Evolutionary conservation across 2,888 invertebrate species (phyloP), one percentile per base, ranked within the genome.

Genomic region (Hyppa rectilinea): DNA sequence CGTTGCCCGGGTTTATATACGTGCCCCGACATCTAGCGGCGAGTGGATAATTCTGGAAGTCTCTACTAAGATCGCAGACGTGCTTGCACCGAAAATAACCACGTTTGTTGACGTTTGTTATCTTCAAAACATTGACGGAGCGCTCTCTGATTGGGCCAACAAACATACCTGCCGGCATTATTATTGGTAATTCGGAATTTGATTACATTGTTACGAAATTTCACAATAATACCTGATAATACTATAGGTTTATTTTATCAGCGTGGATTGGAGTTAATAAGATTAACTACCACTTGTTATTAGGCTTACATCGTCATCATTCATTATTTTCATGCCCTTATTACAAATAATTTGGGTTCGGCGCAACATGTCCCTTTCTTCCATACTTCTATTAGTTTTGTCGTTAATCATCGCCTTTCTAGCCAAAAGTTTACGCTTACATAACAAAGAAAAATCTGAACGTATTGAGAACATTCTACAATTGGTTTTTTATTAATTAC

Each of bases 41-140:
- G 71, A 85, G 87, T 88, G 85, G 92, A 90, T 52, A n/a, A 31
- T 90, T 91, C 92, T 87, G 64, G 89, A 90, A 86, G 29, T 36
- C 62, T 73, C 78, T 78, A 56, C 49, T 67, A 74, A 67, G 67
- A 77, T 68, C 70, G 47, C 40, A 40, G 36, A 83, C 71, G 83
- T 75, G 83, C 69, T 31, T 31, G n/a, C 20, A 66, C 72, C 62
- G 29, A 23, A 67, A 34, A 31, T 7, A 38, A 58, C 80, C 81
- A 83, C 83, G 80, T 79, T 56, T 59, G 52, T 64, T 63, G 26
- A 26, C 36, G 17, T 31, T 10, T 31, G 47, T 59, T 75, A 75
- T 80, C 59, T 61, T 52, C 58, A 67, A 45, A 72, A 68, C 53
- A 78, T 36, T 78, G 69, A 78, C 53, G 47, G 17, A 58, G 31